Evolutionary conservation across 23 tunicate species (phyloP).

Genomic region (Clavelina lepadiformis): DNA sequence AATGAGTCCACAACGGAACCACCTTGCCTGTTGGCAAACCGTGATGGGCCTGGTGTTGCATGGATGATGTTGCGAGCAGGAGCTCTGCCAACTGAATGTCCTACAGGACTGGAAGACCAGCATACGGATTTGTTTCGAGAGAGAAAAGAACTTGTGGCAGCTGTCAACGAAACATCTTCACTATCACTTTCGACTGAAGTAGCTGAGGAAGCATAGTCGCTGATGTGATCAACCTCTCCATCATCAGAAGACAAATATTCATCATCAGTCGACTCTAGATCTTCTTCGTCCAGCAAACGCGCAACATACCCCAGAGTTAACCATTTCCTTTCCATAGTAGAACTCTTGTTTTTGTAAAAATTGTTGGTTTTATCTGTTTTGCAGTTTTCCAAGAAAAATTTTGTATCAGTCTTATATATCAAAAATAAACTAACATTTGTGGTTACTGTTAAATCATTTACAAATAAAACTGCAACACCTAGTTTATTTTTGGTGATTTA

Average conservation of each 20-base stretch:
- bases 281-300: slow-evolving; percentile 8
- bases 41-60: slow-evolving; percentile 11
- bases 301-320: background rate
- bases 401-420: no score
- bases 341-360: slow-evolving; percentile 7
- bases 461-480: no score
- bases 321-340: slow-evolving; percentile 5
- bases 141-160: slow-evolving; percentile 2
- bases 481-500: no score
- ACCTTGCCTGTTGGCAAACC: slow-evolving; percentile 6
- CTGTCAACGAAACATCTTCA: slow-evolving; percentile 9
- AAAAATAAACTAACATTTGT: no score
- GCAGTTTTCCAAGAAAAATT: no score
- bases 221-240: slow-evolving; percentile 12
- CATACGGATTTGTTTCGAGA: slow-evolving; percentile 11
- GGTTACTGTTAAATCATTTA: no score
- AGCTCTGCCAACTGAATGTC: slow-evolving; percentile 13
- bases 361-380: no score
- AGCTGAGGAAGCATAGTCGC: slow-evolving; percentile 5
- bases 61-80: slow-evolving; percentile 4
- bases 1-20: background rate
- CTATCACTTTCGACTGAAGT: slow-evolving; percentile 4
- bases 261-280: slow-evolving; percentile 2
- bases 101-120: slow-evolving; percentile 10
- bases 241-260: slow-evolving; percentile 10